A percentile compares a stretch with the other conserved stretches of the same genome.
Evolutionary conservation across 2,888 invertebrate genomes (phyloP).

Genomic region (Cataglyphis rosenhaueri): DNA sequence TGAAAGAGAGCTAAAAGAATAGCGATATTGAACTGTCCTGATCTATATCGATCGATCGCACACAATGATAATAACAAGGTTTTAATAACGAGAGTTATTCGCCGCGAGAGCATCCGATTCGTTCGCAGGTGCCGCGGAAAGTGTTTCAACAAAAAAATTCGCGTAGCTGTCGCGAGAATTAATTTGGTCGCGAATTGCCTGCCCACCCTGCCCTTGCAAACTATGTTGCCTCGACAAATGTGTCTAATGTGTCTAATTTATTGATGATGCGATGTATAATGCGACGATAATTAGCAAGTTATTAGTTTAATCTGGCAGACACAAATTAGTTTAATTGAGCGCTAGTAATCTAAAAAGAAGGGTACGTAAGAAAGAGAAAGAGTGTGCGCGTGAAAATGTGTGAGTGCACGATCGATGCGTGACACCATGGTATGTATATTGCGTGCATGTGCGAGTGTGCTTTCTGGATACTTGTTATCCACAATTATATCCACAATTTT

Average conservation of each 20-base stretch:
- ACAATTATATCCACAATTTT: constrained; percentile 52
- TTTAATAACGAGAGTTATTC: constrained; percentile 6
- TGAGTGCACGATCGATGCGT: background rate
- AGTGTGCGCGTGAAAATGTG: background rate
- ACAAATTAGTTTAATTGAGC: constrained; percentile 22
- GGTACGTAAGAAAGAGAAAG: constrained; percentile 24
- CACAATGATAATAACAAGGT: constrained; percentile 32
- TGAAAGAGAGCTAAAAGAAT: constrained; percentile 14
- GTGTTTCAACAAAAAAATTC: constrained; percentile 25
- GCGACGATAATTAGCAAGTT: constrained; percentile 58
- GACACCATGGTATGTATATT: constrained; percentile 25
- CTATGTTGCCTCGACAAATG: constrained; percentile 77
- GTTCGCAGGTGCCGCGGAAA: constrained; percentile 42
- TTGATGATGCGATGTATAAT: constrained; percentile 61
- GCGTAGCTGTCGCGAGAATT: constrained; percentile 60
- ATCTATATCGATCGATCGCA: constrained; percentile 61
- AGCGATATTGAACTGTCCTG: background rate
- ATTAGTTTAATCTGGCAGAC: constrained; percentile 55
- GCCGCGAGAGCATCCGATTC: constrained; percentile 41
- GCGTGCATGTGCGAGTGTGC: constrained; percentile 7
- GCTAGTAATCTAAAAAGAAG: constrained; percentile 34
- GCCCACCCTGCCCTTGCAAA: constrained; percentile 74
- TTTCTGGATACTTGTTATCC: constrained; percentile 42
- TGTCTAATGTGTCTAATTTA: constrained; percentile 79
- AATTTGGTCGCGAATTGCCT: constrained; percentile 66